Conservation (phyloP, 2,797 vertebrate genomes). For the Odontamblyopus rebecca region DNA sequence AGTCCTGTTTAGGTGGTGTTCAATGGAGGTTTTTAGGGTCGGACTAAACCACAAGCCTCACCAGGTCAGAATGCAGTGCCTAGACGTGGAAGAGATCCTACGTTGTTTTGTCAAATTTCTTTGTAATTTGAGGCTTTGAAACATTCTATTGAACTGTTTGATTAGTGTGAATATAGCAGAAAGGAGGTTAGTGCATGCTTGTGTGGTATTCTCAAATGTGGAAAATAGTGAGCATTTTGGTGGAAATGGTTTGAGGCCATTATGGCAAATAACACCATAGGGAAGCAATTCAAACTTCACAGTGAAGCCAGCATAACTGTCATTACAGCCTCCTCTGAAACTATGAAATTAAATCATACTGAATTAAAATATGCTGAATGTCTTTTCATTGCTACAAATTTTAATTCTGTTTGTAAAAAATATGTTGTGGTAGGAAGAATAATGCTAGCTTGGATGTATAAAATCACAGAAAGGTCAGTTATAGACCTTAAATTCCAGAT, state of each 20-base stretch:
- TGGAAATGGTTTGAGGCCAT: constrained; percentile 1
- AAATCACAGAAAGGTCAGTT: neutral
- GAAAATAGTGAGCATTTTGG: constrained; percentile 1
- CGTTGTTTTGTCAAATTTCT: neutral
- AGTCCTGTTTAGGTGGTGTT: neutral
- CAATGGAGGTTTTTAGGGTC: neutral
- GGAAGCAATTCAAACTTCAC: neutral
- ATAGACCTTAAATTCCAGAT: neutral
- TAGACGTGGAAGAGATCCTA: neutral
- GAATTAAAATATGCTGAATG: neutral
- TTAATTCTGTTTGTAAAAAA: neutral
- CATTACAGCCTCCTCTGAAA: neutral
- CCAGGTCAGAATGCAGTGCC: neutral
- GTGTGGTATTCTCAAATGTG: constrained; percentile 8
- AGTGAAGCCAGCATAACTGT: neutral
- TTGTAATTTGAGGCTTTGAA: neutral
- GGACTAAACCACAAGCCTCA: neutral
- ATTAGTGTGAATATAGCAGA: neutral
- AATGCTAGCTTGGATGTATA: neutral
- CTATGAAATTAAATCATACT: neutral
- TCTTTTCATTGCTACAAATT: neutral
- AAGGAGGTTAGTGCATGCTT: neutral
- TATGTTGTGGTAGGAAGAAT: neutral
- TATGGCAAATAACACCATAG: constrained; percentile 6
- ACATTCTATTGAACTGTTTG: neutral